phyloP scores from a whole-genome alignment of 2,797 vertebrate species.

The Xerus rutilus region DNA sequence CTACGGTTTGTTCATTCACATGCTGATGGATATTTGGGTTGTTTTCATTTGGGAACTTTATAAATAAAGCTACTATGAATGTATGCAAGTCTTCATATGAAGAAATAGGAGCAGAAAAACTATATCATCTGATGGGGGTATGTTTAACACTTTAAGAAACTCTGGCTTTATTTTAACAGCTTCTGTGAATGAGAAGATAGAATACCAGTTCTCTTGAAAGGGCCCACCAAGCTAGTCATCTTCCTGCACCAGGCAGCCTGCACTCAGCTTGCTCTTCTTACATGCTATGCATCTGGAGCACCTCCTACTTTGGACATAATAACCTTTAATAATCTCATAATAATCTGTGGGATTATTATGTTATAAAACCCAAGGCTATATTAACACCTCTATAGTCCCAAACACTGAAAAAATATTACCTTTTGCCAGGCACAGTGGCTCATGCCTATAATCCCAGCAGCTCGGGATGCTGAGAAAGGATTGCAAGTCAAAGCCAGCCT shows the following conservation, averaged over 20 bases:
- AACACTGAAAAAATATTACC: neutral
- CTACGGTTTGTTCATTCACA: neutral
- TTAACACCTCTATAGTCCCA: neutral
- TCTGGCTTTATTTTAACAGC: neutral
- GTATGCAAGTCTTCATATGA: neutral
- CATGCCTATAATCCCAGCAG: too few relatives aligned
- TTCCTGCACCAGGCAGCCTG: neutral
- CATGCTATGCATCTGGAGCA: neutral
- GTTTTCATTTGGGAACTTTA: neutral
- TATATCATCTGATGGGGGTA: neutral
- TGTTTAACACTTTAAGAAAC: conserved; percentile 21
- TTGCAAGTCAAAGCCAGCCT: too few relatives aligned
- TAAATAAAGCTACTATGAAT: neutral
- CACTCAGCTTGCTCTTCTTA: neutral
- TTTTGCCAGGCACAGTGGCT: neutral
- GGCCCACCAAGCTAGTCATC: neutral
- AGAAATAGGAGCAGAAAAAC: neutral
- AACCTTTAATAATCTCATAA: neutral
- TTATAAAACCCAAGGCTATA: neutral
- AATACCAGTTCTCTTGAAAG: neutral
- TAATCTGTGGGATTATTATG: neutral
- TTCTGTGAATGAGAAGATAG: neutral
- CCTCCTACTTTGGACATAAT: neutral
- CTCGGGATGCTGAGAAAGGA: too few relatives aligned
- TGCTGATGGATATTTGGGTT: neutral